These are phyloP conservation scores for Anoura caudifer DNA, from an alignment of 2,113 vertebrate species.

Conservation along the genomic window DNA sequence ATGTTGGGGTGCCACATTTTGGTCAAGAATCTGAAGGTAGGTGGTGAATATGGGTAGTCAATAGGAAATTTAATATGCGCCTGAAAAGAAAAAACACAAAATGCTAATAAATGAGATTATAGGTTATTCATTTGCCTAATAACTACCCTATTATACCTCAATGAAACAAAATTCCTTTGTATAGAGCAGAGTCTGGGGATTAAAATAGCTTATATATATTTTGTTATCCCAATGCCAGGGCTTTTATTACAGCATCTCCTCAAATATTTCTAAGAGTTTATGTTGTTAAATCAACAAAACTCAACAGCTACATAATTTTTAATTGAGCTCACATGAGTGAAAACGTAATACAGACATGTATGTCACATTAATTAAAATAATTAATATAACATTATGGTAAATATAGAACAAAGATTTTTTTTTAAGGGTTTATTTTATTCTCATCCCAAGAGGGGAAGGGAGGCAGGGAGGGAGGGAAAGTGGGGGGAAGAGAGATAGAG, in stretches of 20 bases:
- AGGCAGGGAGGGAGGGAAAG: no score
- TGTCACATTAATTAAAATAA: not conserved
- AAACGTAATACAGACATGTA: not conserved
- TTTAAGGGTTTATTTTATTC: not conserved
- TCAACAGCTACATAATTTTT: constrained; percentile 30
- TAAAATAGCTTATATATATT: constrained; percentile 25
- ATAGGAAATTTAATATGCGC: constrained; percentile 99
- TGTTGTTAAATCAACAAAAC: constrained; percentile 3
- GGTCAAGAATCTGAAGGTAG: constrained; percentile 98
- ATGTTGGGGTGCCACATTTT: constrained; percentile 99
- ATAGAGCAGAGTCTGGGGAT: not conserved
- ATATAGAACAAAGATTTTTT: not conserved
- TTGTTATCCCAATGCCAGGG: not conserved
- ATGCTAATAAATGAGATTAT: constrained; percentile 51
- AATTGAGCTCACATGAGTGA: not conserved
- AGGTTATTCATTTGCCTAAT: constrained; percentile 32
- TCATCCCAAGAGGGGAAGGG: no score
- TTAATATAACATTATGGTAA: not conserved
- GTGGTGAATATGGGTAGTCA: constrained; percentile 98
- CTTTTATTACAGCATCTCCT: not conserved
- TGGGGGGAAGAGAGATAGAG: no score
- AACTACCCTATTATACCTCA: constrained; percentile 29
- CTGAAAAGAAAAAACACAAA: constrained; percentile 79
- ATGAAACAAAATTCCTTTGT: constrained; percentile 5
- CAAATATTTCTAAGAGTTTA: constrained; percentile 32